These are phyloP conservation scores for Phrixothrix hirtus DNA, from an alignment of 2,888 invertebrate genomes.

Conservation along the genomic window DNA sequence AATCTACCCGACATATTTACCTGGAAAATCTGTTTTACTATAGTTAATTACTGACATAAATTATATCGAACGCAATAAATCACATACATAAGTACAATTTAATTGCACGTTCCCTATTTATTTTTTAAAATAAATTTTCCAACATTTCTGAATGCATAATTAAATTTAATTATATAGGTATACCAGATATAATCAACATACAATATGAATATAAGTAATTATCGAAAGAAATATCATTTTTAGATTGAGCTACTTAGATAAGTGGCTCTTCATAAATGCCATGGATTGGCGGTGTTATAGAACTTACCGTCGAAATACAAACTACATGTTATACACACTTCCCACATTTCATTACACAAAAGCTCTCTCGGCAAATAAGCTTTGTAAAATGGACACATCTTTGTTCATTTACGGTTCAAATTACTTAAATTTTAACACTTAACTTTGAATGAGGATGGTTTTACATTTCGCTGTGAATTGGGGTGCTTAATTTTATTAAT, in stretches of 20 bases:
- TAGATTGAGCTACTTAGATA: conserved; percentile 26
- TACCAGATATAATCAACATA: conserved; percentile 39
- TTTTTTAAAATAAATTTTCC: conserved; percentile 35
- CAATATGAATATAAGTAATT: conserved; percentile 42
- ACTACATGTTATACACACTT: conserved; percentile 42
- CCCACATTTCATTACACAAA: conserved; percentile 43
- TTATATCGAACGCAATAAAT: conserved; percentile 55
- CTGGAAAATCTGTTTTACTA: conserved; percentile 4
- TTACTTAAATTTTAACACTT: conserved; percentile 21
- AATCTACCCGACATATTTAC: conserved; percentile 4
- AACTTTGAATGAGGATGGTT: conserved; percentile 7
- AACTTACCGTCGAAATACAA: too few species aligned
- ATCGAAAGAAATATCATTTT: conserved; percentile 42
- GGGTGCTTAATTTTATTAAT: conserved; percentile 5
- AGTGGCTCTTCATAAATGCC: neutral
- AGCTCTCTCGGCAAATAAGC: conserved; percentile 44
- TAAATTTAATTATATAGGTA: conserved; percentile 48
- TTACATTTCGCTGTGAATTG: conserved; percentile 10
- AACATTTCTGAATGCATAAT: conserved; percentile 43
- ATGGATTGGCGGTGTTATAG: too few species aligned
- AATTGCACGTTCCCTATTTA: conserved; percentile 46
- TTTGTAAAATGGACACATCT: conserved; percentile 44
- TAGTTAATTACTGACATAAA: conserved; percentile 46
- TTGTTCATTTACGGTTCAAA: conserved; percentile 37
- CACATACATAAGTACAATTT: conserved; percentile 56